Base-by-base conservation (phyloP, 1,140 invertebrate genomes). In the Frieseomelitta varia region DNA sequence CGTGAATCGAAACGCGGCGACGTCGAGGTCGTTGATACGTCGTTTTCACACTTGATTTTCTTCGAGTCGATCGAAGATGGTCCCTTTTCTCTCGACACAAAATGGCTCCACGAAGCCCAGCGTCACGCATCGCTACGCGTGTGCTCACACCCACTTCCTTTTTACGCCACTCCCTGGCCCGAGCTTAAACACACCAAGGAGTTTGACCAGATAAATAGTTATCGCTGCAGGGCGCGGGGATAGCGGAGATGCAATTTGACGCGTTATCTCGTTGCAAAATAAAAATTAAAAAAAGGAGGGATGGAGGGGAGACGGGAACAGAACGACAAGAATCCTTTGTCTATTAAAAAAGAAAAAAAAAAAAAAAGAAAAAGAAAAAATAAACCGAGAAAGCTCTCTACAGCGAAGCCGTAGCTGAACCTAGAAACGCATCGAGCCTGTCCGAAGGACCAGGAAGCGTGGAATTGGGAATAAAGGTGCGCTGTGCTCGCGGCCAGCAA, bases 91-190 rank as follows among this genome's bases (percentile, higher is more conserved):
- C 81, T 69, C 86, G 82, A 58, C 85, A 90, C 91, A 94, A 94
- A 94, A 94, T 94, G 93, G 93, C 93, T 89, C 92, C 93, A 92
- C 89, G 86, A 87, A 85, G 90, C 90, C 88, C 88, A 89, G 89
- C 92, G 94, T 94, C 93, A 94, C 92, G 94, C 94, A 94, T 91
- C 93, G 94, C 91, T 92, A 94, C 93, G 90, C 93, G 91, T 91
- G 91, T 93, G 93, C 92, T 94, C 94, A 95, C 94, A 94, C 94
- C 94, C 94, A 94, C 93, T 94, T 95, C 94, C 94, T 94, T 94
- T 94, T 95, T 94, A 94, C 89, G 93, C 94, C 94, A 95, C 94
- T 94, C 94, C 94, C 94, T 94, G 93, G 88, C 74, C 85, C 85
- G 67, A 76, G 71, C 79, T 85, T 39, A 79, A 55, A 81, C 58